Evolutionary conservation across 2,888 invertebrate species (phyloP).

Genomic region (Hedychridium roseum): DNA sequence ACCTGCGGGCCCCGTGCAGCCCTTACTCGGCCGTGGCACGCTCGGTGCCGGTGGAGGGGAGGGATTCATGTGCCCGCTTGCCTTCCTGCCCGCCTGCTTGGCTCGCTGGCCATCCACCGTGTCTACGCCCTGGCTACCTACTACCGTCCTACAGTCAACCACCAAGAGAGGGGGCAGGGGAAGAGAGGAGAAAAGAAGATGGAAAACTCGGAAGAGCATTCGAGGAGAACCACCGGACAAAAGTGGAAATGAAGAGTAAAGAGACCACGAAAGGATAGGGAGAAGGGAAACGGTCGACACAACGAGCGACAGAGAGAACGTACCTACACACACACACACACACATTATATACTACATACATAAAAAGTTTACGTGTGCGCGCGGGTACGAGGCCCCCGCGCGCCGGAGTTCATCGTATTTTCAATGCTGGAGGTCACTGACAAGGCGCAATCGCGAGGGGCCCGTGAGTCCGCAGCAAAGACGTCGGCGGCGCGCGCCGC

Average conservation of each 20-base stretch:
- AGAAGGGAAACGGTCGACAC: slow-evolving; percentile 51
- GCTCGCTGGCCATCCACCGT: slow-evolving; percentile 42
- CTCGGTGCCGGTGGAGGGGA: slow-evolving; percentile 36
- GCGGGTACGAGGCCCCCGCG: slow-evolving; percentile 67
- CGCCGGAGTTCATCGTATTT: slow-evolving; percentile 76
- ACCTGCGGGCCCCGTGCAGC: slow-evolving; percentile 56
- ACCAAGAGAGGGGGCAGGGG: no score
- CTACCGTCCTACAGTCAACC: slow-evolving; percentile 37
- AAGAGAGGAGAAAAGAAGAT: no score
- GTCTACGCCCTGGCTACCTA: slow-evolving; percentile 69
- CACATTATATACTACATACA: no score
- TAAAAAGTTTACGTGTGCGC: no score
- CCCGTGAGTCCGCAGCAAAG: slow-evolving; percentile 61
- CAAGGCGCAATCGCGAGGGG: slow-evolving; percentile 67
- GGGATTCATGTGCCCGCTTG: slow-evolving; percentile 40
- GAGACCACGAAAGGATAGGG: slow-evolving; percentile 14
- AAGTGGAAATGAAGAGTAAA: not conserved
- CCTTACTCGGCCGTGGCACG: slow-evolving; percentile 48
- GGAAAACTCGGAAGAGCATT: slow-evolving; percentile 59
- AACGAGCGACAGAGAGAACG: slow-evolving; percentile 41
- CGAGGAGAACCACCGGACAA: slow-evolving; percentile 29
- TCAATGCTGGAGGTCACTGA: slow-evolving; percentile 86
- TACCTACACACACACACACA: slow-evolving; percentile 52
- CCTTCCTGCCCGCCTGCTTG: slow-evolving; percentile 23
- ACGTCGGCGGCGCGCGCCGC: slow-evolving; percentile 50